Evolutionary conservation across 2,888 invertebrate species (phyloP).

Genomic region (Megamerina dolium): DNA sequence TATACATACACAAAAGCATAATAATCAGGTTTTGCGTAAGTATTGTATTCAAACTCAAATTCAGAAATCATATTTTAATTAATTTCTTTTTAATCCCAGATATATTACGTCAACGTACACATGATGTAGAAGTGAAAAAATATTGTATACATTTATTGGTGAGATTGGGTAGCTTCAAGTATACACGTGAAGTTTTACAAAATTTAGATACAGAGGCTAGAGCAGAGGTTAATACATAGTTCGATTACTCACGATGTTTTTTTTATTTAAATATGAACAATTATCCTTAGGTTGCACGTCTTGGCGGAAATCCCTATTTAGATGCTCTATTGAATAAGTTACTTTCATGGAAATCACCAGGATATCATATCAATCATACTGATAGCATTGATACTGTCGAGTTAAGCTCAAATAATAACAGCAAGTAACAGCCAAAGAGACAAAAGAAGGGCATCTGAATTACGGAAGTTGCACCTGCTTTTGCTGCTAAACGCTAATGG

Average conservation of each 20-base stretch:
- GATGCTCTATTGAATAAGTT: slow-evolving; percentile 70
- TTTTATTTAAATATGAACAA: no score
- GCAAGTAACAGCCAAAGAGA: slow-evolving; percentile 47
- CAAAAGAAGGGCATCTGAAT: slow-evolving; percentile 44
- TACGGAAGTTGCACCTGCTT: slow-evolving; percentile 31
- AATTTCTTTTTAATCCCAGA: slow-evolving; percentile 53
- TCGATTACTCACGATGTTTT: no score
- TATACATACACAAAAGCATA: slow-evolving; percentile 68
- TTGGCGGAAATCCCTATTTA: slow-evolving; percentile 79
- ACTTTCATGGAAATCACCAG: slow-evolving; percentile 54
- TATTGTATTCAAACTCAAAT: not conserved
- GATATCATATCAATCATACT: slow-evolving; percentile 27
- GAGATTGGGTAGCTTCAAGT: slow-evolving; percentile 81
- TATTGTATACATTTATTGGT: slow-evolving; percentile 85
- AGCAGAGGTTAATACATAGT: slow-evolving; percentile 69
- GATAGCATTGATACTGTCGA: slow-evolving; percentile 7
- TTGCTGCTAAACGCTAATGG: slow-evolving; percentile 45
- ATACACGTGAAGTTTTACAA: slow-evolving; percentile 71
- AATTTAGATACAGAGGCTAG: slow-evolving; percentile 69
- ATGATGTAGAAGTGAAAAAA: slow-evolving; percentile 84
- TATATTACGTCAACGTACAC: slow-evolving; percentile 84
- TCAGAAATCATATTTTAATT: not conserved
- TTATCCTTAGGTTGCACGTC: slow-evolving; percentile 55
- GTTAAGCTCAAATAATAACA: slow-evolving; percentile 29
- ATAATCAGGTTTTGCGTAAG: slow-evolving; percentile 77